A percentile compares a stretch with the other conserved stretches of the same genome.
Evolutionary conservation across 2,888 invertebrate species (phyloP).

Genomic region (Helicoverpa assulta): DNA sequence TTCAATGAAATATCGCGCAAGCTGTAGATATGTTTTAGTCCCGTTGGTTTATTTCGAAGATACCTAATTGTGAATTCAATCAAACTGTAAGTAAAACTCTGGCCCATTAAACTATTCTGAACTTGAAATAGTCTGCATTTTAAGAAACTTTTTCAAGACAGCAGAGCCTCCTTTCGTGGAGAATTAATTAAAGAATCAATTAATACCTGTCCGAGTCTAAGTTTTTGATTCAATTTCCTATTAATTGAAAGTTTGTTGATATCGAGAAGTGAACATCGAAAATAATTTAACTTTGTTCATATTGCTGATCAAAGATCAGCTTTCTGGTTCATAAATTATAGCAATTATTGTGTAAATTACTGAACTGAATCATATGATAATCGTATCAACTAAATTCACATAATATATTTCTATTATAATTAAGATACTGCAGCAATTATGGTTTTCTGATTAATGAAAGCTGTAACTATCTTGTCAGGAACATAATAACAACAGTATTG

Average conservation of each 20-base stretch:
- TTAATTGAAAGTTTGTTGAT: constrained; percentile 49
- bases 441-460: neutral
- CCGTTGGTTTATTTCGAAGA: no score
- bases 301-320: constrained; percentile 5
- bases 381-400: no score
- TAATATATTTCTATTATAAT: no score
- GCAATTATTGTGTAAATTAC: no score
- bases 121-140: constrained; percentile 9
- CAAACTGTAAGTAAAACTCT: no score
- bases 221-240: constrained; percentile 33
- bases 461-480: neutral
- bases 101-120: neutral
- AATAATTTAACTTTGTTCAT: constrained; percentile 27
- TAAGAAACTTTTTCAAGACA: constrained; percentile 4
- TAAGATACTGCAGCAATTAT: no score
- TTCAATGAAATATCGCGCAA: no score
- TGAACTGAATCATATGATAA: no score
- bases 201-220: constrained; percentile 30
- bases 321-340: no score
- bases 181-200: constrained; percentile 49
- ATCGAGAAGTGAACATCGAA: constrained; percentile 28
- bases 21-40: no score
- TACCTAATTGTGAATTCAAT: no score
- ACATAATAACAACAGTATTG: constrained; percentile 2
- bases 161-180: constrained; percentile 14